Base-by-base conservation (phyloP, 1,140 invertebrate species). In the Aphelenchoides besseyi region DNA sequence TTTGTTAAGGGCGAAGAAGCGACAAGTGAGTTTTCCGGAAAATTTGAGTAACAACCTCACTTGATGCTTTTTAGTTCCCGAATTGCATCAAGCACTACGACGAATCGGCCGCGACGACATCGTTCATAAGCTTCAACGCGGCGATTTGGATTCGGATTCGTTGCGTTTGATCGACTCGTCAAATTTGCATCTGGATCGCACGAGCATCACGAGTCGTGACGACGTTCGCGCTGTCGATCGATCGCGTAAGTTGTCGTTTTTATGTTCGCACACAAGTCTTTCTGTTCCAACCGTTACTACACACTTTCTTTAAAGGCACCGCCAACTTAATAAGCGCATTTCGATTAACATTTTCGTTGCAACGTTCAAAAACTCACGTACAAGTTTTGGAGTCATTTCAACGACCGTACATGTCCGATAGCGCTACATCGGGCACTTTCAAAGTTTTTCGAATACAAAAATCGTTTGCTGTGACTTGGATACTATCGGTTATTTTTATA, bases 101-200 rank as follows among this genome's bases (percentile, higher is more conserved):
- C 71, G 73, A 53, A 85, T 83, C 61, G 83, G 82, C 29, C 70
- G 82, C 41, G 83, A 84, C 54, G 82, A 83, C 61, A 83, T 83
- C 74, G 83, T 84, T 66, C 75, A 78, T 32, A 72, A 63, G 2
- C 54, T 69, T 23, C 70, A 48, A 35, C 8, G 52, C 62, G 61
- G 29, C 9, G 68, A 63, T 48, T 32, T 32, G 32, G 74, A 76
- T 33, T 54, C 48, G 12, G 70, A 78, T 28, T 75, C 72, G 33
- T 63, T 75, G 28, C 71, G 72, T 52, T 53, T 69, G 5, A 68
- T 32, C 23, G 75, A 75, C 54, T 32, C 48, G 9, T 54, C 77
- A 23, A 71, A 53, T 54, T 67, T 73, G 3, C 55, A 76, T 59
- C 69, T 80, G 23, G 33, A 33, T 54, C 74, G 55, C 12, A 28